Conservation (phyloP, 2,888 invertebrate genomes). For the Lasius platythorax region DNA sequence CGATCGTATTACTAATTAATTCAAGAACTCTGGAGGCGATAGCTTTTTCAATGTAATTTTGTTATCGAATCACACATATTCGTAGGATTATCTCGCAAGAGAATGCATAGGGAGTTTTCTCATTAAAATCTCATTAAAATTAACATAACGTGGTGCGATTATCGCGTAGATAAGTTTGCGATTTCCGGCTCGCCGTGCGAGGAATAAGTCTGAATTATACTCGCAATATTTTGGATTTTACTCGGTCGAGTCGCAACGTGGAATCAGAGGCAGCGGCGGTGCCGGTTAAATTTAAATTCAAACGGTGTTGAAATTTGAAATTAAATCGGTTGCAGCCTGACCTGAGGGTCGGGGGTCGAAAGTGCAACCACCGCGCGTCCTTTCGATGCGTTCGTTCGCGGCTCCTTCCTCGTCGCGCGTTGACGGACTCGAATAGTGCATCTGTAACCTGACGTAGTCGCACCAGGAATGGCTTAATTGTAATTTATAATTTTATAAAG, state of each 20-base stretch:
- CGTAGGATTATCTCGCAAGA: background rate
- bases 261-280: conserved; percentile 9
- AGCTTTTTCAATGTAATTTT: background rate
- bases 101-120: background rate
- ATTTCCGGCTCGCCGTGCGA: background rate
- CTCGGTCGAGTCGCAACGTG: conserved; percentile 27
- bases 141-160: background rate
- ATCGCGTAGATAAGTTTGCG: background rate
- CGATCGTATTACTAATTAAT: background rate
- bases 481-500: no score
- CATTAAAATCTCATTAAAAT: conserved; percentile 24
- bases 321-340: conserved; percentile 51
- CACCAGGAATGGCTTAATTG: no score
- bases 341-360: conserved; percentile 36
- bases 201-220: conserved; percentile 36
- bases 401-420: conserved; percentile 6
- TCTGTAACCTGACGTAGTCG: background rate
- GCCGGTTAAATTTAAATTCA: conserved; percentile 51
- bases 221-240: conserved; percentile 45
- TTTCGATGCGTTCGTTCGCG: conserved; percentile 4
- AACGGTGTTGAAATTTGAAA: conserved; percentile 52
- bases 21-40: background rate
- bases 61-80: background rate
- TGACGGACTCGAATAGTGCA: background rate
- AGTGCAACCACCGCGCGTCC: conserved; percentile 49